Evolutionary conservation across 2,113 vertebrate species (phyloP).

Genomic region (Etheostoma cragini): DNA sequence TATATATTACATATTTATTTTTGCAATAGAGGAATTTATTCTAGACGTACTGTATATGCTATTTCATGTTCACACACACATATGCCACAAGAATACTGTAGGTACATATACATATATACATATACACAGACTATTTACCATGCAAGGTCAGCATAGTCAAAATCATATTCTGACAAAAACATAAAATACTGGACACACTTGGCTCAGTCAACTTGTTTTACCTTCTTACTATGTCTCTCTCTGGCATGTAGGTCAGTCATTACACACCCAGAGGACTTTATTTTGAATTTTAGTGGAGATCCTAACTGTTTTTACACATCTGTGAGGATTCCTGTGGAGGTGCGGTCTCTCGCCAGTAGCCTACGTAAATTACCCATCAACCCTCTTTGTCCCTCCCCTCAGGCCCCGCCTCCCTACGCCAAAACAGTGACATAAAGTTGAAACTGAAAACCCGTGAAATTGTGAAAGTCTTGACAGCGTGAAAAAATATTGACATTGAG

Average conservation of each 20-base stretch:
- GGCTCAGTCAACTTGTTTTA: neutral
- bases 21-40: neutral
- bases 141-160: neutral
- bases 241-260: neutral
- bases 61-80: neutral
- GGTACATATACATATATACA: neutral
- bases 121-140: too few relatives aligned
- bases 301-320: neutral
- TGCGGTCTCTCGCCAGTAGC: too few relatives aligned
- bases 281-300: neutral
- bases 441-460: too few relatives aligned
- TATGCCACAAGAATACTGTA: neutral
- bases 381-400: too few relatives aligned
- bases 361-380: too few relatives aligned
- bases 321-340: too few relatives aligned
- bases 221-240: neutral
- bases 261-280: neutral
- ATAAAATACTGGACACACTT: neutral
- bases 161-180: neutral
- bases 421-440: too few relatives aligned
- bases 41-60: neutral
- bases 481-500: too few relatives aligned
- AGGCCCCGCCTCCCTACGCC: too few relatives aligned
- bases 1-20: constrained; percentile 22
- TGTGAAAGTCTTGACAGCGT: too few relatives aligned